Evolutionary conservation across 2,888 invertebrate genomes (phyloP), one percentile per base, ranked within the genome.

Genomic region (Xanthia togata): DNA sequence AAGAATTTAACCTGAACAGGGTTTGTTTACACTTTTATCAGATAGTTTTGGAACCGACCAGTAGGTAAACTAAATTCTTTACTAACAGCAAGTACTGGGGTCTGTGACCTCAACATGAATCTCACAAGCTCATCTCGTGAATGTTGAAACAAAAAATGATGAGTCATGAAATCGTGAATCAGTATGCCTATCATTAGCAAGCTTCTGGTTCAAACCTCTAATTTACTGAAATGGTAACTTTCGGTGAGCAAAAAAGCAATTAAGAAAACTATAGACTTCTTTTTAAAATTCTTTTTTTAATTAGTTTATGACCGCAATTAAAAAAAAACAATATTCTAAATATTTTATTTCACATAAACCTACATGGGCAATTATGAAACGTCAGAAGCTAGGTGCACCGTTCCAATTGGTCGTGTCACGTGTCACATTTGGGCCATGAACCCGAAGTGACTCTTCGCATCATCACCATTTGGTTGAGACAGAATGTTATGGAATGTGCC

Each of bases 81-180:
- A 20, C 63, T 47, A 64, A 2, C 31, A 67, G 14, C 26, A 62
- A n/a, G 23, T 35, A 8, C 65, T 57, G 26, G n/a, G 81, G 84
- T 80, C 82, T 50, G 31, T 80, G 82, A 82, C 84, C 84, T 76
- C 84, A 76, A 60, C 67, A 44, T 63, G 26, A 75, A 80, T 79
- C 84, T 70, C 81, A 76, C 84, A 84, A 71, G 71, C 38, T 76
- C 71, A 80, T 76, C 70, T 71, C 71, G 60, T 50, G 71, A 76
- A 80, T 84, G 75, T 63, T 68, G 84, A 69, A 82, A 80, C 81
- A 79, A 84, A 82, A 79, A 80, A 80, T 69, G 31, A 62, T 82
- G 82, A 80, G 2, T 82, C 84, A 82, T 76, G 50, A 50, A 55
- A 60, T 70, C 74, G 47, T 82, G 84, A 80, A 76, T 71, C 72